Evolutionary conservation across 2,113 vertebrate genomes (phyloP).

Genomic region (Panurus biarmicus): DNA sequence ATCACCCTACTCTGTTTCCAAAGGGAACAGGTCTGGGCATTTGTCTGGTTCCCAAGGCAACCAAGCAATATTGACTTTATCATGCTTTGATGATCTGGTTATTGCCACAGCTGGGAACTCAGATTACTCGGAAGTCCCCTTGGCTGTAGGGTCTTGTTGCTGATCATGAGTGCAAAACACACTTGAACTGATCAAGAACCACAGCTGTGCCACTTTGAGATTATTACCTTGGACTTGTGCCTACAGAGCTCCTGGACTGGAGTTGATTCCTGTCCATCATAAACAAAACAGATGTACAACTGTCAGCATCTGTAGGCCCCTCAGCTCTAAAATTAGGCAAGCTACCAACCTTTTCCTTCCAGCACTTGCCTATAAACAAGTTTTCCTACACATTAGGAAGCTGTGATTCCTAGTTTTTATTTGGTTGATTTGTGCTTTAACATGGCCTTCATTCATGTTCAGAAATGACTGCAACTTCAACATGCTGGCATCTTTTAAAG

Average conservation of each 20-base stretch:
- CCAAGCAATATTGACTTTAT: constrained; percentile 16
- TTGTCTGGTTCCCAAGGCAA: constrained; percentile 26
- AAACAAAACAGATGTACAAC: constrained; percentile 9
- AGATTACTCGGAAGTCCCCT: constrained; percentile 6
- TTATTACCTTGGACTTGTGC: constrained; percentile 35
- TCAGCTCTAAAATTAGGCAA: constrained; percentile 12
- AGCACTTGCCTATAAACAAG: not conserved
- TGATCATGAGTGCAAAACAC: not conserved
- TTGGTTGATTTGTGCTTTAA: not conserved
- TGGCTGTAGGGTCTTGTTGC: not conserved
- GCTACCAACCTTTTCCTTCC: not conserved
- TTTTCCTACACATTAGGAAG: not conserved
- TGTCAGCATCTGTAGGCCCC: not conserved
- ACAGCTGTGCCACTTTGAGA: constrained; percentile 25
- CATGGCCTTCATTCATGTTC: not conserved
- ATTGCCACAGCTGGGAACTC: constrained; percentile 45
- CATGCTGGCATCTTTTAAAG: not conserved
- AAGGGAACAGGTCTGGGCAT: constrained; percentile 6
- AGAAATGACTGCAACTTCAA: not conserved
- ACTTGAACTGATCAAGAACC: constrained; percentile 30
- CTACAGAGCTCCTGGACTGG: not conserved
- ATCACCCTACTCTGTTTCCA: not conserved
- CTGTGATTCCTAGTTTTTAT: not conserved
- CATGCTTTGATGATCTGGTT: constrained; percentile 24
- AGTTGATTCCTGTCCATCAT: not conserved